These are phyloP conservation scores for Oceanites oceanicus DNA, from an alignment of 2,113 vertebrate species.

Conservation along the genomic window DNA sequence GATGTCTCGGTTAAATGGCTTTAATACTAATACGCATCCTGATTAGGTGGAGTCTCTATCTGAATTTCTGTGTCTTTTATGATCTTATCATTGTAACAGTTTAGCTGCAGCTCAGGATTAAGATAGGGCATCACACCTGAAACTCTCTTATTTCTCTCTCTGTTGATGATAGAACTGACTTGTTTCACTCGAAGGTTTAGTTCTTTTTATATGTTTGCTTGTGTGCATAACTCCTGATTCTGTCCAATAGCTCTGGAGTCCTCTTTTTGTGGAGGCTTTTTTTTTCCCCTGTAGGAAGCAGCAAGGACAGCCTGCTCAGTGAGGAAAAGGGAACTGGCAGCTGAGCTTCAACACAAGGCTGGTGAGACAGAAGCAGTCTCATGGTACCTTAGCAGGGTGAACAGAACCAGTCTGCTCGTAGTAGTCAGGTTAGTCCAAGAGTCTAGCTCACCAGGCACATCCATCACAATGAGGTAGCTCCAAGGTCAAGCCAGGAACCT, in stretches of 20 bases:
- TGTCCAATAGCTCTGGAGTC: not conserved
- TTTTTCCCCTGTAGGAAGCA: not conserved
- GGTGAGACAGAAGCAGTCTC: not conserved
- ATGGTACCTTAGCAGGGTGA: not conserved
- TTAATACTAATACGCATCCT: not conserved
- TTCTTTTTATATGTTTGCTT: not conserved
- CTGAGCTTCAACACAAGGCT: not conserved
- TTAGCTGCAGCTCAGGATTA: not conserved
- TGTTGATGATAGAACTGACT: not conserved
- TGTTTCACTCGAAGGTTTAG: not conserved
- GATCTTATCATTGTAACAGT: not conserved
- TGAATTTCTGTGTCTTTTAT: not conserved
- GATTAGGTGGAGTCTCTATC: not conserved
- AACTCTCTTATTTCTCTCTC: not conserved
- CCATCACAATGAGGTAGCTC: not conserved
- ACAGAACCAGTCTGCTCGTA: not conserved
- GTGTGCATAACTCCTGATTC: not conserved
- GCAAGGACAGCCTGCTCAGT: not conserved
- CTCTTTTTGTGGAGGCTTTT: not conserved
- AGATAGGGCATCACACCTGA: not conserved
- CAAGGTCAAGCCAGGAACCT: not conserved
- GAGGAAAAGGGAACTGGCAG: not conserved
- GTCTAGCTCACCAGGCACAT: rapidly evolving
- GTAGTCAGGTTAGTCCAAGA: not conserved
- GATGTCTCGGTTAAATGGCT: not conserved